Evolutionary conservation across 1,140 invertebrate species (phyloP).

Genomic region (Ceratina japonica): DNA sequence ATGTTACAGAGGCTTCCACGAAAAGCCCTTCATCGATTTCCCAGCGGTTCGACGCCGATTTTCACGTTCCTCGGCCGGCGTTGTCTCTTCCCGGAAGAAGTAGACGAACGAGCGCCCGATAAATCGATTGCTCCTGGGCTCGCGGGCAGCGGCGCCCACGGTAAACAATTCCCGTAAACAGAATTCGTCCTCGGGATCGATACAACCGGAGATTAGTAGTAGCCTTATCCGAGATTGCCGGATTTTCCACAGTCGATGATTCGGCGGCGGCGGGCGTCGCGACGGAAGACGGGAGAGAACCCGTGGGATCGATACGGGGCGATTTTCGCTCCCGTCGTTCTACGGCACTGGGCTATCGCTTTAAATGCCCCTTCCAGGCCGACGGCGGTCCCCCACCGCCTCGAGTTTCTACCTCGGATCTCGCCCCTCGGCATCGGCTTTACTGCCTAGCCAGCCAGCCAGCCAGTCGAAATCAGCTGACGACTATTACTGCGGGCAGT

Average conservation of each 20-base stretch:
- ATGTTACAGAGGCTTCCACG: too few species aligned
- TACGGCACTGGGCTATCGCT: slow-evolving; percentile 48
- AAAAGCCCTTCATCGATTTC: too few species aligned
- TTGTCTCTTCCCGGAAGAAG: too few species aligned
- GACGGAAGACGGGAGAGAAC: too few species aligned
- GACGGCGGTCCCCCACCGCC: neutral
- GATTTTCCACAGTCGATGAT: neutral
- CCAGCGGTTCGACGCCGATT: too few species aligned
- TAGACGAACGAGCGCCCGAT: too few species aligned
- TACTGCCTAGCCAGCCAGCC: slow-evolving; percentile 48
- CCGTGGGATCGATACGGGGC: slow-evolving; percentile 23
- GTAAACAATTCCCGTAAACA: neutral
- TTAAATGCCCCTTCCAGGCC: slow-evolving; percentile 26
- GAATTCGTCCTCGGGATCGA: too few species aligned
- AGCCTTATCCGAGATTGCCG: neutral
- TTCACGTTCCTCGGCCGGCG: too few species aligned
- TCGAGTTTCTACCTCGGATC: neutral
- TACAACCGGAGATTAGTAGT: neutral
- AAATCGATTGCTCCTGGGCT: too few species aligned
- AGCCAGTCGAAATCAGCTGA: slow-evolving; percentile 69
- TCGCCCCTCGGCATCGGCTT: slow-evolving; percentile 33
- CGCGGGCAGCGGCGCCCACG: too few species aligned
- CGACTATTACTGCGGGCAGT: slow-evolving; percentile 65
- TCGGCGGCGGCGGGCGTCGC: neutral
- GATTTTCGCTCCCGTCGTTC: too few species aligned